A percentile compares a stretch with the other conserved stretches of the same genome.
Evolutionary conservation across 2,888 invertebrate genomes (phyloP).

Genomic region (Ceramica pisi): DNA sequence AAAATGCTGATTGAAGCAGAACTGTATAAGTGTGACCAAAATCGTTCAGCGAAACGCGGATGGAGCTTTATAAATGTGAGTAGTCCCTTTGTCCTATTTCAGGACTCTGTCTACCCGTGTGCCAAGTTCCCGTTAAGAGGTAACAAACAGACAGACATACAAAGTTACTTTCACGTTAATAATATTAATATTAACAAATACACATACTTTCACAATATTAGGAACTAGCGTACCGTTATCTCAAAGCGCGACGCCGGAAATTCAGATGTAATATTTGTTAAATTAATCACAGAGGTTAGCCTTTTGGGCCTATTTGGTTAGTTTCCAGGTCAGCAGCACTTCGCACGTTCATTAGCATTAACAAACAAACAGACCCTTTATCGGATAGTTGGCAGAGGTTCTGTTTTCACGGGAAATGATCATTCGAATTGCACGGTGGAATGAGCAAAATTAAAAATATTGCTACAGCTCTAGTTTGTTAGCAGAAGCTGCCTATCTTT

Average conservation of each 20-base stretch:
- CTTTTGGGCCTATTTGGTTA: slow-evolving; percentile 18
- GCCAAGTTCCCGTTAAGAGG: no score
- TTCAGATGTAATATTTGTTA: not conserved
- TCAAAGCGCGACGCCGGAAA: not conserved
- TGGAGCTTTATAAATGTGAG: no score
- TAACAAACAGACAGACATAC: no score
- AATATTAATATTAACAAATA: not conserved
- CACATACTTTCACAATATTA: not conserved
- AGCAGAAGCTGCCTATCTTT: no score
- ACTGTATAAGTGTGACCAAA: no score
- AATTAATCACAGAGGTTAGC: slow-evolving; percentile 10
- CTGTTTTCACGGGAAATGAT: slow-evolving; percentile 33
- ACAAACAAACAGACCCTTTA: slow-evolving; percentile 37
- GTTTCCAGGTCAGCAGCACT: slow-evolving; percentile 29
- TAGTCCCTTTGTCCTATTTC: no score
- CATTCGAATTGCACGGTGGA: not conserved
- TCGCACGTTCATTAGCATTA: slow-evolving; percentile 42
- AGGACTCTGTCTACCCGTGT: no score
- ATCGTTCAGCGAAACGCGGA: no score
- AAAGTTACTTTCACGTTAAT: no score
- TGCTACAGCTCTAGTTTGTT: not conserved
- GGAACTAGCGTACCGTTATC: not conserved
- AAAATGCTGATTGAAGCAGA: no score
- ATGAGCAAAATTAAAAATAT: slow-evolving; percentile 7
- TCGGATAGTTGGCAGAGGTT: slow-evolving; percentile 30